Conservation (phyloP, 2,113 vertebrate species). For the Siniperca knerii region DNA sequence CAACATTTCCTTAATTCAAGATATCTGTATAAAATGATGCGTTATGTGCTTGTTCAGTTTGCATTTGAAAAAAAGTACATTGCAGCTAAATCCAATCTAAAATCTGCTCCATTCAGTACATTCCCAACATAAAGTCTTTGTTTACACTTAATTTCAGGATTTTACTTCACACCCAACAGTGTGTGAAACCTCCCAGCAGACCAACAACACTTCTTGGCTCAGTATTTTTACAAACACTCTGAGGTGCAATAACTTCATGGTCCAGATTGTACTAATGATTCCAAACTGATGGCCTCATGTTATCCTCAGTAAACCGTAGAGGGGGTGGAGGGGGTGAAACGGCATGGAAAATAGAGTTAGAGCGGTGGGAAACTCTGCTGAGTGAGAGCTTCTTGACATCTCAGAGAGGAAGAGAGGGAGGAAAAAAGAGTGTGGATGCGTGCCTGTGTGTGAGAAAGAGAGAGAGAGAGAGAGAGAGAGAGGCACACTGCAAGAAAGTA, state of each 20-base stretch:
- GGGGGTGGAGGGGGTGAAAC: not conserved
- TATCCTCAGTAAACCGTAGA: conserved; percentile 48
- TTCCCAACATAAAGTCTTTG: not conserved
- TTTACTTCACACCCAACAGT: conserved; percentile 35
- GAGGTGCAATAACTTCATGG: conserved; percentile 66
- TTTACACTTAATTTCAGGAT: conserved; percentile 17
- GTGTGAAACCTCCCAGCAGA: conserved; percentile 46
- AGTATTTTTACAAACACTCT: conserved; percentile 60
- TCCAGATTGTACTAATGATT: conserved; percentile 66
- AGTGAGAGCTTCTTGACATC: conserved; percentile 49
- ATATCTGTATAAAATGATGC: not conserved
- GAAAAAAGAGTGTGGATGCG: not conserved
- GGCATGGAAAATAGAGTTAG: conserved; percentile 55
- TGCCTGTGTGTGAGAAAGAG: not conserved
- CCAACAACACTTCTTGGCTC: conserved; percentile 52
- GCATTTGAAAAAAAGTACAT: not conserved
- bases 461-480: not conserved
- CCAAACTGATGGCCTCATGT: conserved; percentile 56
- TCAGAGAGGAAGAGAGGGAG: conserved; percentile 34
- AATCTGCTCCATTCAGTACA: not conserved
- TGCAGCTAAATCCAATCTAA: not conserved
- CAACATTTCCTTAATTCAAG: not conserved
- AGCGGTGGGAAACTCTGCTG: conserved; percentile 63
- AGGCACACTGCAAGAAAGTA: not conserved
- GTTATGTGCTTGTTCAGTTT: not conserved